These are phyloP conservation scores for Chondrilla cf. caribensis DNA, from an alignment of 37 sponge, comb jelly and placozoan species.

Conservation along the genomic window DNA sequence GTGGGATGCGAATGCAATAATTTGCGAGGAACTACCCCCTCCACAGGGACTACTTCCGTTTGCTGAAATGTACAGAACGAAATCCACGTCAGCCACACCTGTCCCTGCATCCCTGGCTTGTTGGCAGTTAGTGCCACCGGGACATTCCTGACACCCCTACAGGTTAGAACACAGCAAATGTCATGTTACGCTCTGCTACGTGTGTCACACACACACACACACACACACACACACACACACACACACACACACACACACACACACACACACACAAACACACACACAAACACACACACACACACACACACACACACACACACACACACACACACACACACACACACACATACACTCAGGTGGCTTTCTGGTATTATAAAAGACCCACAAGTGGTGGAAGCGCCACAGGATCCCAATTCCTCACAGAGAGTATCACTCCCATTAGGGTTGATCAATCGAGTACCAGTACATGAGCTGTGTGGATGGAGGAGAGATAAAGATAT, in stretches of 20 bases:
- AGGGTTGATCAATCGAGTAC: too few species aligned
- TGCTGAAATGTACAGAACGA: constrained; percentile 74
- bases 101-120: constrained; percentile 35
- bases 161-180: too few species aligned
- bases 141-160: constrained; percentile 51
- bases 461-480: not conserved
- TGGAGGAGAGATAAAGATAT: not conserved
- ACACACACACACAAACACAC: too few species aligned
- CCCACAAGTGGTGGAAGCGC: constrained; percentile 36
- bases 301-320: too few species aligned
- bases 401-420: not conserved
- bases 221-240: too few species aligned
- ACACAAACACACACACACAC: too few species aligned
- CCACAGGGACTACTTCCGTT: not conserved
- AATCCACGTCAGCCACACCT: constrained; percentile 71
- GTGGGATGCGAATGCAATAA: constrained; percentile 63
- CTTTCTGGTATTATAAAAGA: constrained; percentile 19
- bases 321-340: not conserved
- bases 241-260: too few species aligned
- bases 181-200: too few species aligned
- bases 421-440: too few species aligned
- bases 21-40: not conserved
- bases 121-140: not conserved
- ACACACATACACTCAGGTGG: constrained; percentile 39
- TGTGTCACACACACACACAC: too few species aligned